phyloP scores from a whole-genome alignment of 1,140 invertebrate species.

The Drosophila persimilis region DNA sequence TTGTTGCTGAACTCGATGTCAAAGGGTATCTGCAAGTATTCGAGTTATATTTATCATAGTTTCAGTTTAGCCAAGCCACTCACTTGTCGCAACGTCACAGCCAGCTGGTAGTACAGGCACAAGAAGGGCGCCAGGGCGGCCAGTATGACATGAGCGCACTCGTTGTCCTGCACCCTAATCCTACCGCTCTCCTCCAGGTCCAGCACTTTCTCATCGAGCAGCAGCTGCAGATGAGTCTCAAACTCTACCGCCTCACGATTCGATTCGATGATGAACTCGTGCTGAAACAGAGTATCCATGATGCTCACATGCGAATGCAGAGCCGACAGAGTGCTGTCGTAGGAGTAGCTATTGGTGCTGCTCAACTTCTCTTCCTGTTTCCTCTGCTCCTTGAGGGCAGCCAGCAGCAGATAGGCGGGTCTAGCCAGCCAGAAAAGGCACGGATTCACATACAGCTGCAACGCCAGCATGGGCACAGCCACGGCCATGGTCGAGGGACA shows the following conservation, averaged over 20 bases:
- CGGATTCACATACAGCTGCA: constrained; percentile 90
- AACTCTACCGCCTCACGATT: constrained; percentile 78
- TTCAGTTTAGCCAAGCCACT: neutral
- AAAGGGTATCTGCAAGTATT: constrained; percentile 60
- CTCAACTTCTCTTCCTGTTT: constrained; percentile 25
- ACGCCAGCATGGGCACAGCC: constrained; percentile 87
- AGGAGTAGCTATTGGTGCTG: constrained; percentile 18
- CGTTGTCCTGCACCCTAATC: constrained; percentile 66
- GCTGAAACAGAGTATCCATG: constrained; percentile 75
- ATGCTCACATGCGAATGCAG: constrained; percentile 57
- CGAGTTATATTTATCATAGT: neutral
- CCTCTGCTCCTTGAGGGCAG: constrained; percentile 69
- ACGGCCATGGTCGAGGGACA: constrained; percentile 86
- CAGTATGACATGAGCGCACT: constrained; percentile 63
- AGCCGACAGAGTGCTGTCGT: constrained; percentile 39
- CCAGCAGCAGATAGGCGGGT: constrained; percentile 85
- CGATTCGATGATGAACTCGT: constrained; percentile 79
- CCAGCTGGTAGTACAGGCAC: constrained; percentile 74
- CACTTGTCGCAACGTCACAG: constrained; percentile 68
- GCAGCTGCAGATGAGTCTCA: constrained; percentile 59
- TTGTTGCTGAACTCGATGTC: constrained; percentile 83
- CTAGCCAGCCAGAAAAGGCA: constrained; percentile 87
- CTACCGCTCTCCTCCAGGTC: constrained; percentile 38
- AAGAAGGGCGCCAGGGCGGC: constrained; percentile 73
- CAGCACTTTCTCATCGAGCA: constrained; percentile 55